Base-by-base conservation (phyloP, 1,140 invertebrate genomes). In the Meloidogyne hapla region DNA sequence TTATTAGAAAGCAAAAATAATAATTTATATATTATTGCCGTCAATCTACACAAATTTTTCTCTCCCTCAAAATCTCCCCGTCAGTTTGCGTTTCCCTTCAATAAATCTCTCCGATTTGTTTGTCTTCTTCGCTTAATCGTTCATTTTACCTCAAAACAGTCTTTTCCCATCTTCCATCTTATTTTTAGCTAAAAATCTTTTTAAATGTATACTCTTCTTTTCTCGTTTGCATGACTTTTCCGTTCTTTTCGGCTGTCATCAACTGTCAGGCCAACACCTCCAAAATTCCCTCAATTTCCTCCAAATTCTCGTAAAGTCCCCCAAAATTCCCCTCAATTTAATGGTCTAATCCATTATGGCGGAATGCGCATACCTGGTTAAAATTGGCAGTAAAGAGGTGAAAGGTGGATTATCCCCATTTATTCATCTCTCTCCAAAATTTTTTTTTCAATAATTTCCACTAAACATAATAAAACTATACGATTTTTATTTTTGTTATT, bases 81-180 rank as follows among this genome's bases (percentile, higher is more conserved):
- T 56, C 48, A 56, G 48, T 56, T 56, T 56, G 48, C 18, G 48
- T 56, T 56, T 56, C 48, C 48, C 48, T 56, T 56, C 48, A 56
- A 56, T 56, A 56, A 56, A 56, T 56, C 48, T n/a, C 33, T 33
- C 2, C 33, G 48, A 56, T n/a, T 56, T 56, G 48, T 56, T 56
- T 56, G 48, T n/a, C n/a, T 9, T 56, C n/a, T 56, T 18, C n/a
- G 48, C 48, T 56, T 15, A 4, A 45, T 15, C 48, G 18, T 56
- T 56, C 48, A 33, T 33, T 33, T 56, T 45, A n/a, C 48, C 48
- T 56, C 48, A 56, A 56, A 56, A 56, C 48, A n/a, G 48, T 56
- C 18, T 56, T 5, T 8, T 33, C 9, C n/a, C 18, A n/a, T 8
- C 18, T 56, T 48, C 45, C 13, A 15, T 48, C 45, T 18, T 48